Percentiles rank a stretch among this genome's conserved stretches.
Conservation (phyloP, 2,888 invertebrate genomes). For the Phortica magna region DNA sequence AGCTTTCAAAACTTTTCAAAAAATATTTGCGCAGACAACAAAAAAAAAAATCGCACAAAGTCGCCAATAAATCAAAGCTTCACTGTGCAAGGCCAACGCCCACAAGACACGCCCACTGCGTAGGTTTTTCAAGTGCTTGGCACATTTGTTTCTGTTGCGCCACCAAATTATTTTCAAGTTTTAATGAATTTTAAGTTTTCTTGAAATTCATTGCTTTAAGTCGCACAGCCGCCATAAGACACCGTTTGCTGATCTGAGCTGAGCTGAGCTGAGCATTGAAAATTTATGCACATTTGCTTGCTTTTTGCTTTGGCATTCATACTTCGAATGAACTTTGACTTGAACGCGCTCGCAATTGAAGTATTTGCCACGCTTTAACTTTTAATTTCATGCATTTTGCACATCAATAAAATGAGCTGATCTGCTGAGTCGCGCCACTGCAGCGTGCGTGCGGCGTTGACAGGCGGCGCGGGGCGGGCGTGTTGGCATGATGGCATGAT, state of each 20-base stretch:
- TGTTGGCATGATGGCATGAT: too few species aligned
- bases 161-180: background rate
- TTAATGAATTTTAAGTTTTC: background rate
- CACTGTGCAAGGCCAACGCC: too few species aligned
- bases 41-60: too few species aligned
- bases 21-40: background rate
- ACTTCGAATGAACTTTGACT: background rate
- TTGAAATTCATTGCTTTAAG: background rate
- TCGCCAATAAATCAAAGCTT: too few species aligned
- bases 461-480: background rate
- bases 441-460: background rate
- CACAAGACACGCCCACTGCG: too few species aligned
- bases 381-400: slow-evolving; percentile 74
- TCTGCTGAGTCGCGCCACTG: background rate
- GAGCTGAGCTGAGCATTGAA: background rate
- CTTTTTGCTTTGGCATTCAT: background rate
- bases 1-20: background rate
- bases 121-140: too few species aligned
- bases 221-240: background rate
- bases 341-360: slow-evolving; percentile 6
- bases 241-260: too few species aligned
- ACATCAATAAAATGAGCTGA: slow-evolving; percentile 64
- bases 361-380: slow-evolving; percentile 59
- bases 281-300: background rate
- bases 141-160: too few species aligned